Evolutionary conservation across 2,888 invertebrate genomes (phyloP), one percentile per base, ranked within the genome.

Genomic region (Tetheella fluctuosa): DNA sequence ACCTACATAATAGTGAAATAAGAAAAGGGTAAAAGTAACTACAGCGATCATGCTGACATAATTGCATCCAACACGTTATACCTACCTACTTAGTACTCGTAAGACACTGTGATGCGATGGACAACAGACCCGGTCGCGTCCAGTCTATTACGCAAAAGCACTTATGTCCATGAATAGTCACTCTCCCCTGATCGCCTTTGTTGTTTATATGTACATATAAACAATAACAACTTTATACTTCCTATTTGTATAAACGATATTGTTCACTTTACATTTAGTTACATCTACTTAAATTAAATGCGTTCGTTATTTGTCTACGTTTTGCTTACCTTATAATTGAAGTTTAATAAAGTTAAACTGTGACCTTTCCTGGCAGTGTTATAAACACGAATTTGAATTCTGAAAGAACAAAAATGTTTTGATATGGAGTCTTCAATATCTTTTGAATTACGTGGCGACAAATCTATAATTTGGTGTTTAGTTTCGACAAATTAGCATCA

Each of bases 101-200:
- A 39, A 53, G 23, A 48, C 20, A 6, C 17, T 17, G 48, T 20
- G 17, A 10, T 48, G 48, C 48, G 48, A 34, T 61, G 34, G 10
- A 48, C 13, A 34, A 30, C 42, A 25, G 23, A 54, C 54, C 58
- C 28, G 52, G 34, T 61, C 52, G 53, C 28, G 61, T 58, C 61
- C 58, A 61, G 58, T 58, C 12, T n/a, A 52, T 37, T 58, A 52
- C 58, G 37, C 37, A 61, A 61, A 23, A 48, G 30, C 53, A 60
- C 57, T 48, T 48, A 57, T 58, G 55, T 58, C 61, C 20, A 55
- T 58, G 48, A 30, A 60, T 54, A 57, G 53, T 52, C 54, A 55
- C 58, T 61, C 58, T 39, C 52, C 58, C 54, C 30, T 17, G 54
- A 17, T 54, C 54, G 20, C 54, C n/a, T 54, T 54, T 30, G 28